Evolutionary conservation across 64 coral and sea anemone species (phyloP).

Genomic region (Montipora capricornis): DNA sequence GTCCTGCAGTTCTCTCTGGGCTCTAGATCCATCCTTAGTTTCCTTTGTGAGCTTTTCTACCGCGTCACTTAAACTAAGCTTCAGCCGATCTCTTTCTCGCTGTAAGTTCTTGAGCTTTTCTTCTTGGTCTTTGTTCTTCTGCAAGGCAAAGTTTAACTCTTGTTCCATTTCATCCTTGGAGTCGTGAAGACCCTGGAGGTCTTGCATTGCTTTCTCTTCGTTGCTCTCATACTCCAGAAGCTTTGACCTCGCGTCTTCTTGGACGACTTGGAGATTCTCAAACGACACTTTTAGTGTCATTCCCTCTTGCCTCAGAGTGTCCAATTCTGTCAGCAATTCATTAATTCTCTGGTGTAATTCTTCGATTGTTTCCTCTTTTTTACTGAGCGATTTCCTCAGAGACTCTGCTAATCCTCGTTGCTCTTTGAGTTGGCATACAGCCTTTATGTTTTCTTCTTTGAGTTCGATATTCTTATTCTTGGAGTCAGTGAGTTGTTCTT

Average conservation of each 20-base stretch:
- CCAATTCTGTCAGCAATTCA: slow-evolving; percentile 78
- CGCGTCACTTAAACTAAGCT: slow-evolving; percentile 46
- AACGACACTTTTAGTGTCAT: slow-evolving; percentile 69
- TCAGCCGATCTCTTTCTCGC: slow-evolving; percentile 71
- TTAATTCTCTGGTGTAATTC: slow-evolving; percentile 56
- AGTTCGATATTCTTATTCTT: slow-evolving; percentile 68
- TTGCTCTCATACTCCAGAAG: slow-evolving; percentile 46
- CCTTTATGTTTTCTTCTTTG: slow-evolving; percentile 78
- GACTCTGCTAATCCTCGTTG: slow-evolving; percentile 81
- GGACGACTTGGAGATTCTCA: slow-evolving; percentile 48
- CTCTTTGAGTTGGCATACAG: slow-evolving; percentile 70
- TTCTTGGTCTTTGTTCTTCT: slow-evolving; percentile 42
- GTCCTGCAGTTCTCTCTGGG: slow-evolving; percentile 46
- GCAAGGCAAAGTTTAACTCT: slow-evolving; percentile 34
- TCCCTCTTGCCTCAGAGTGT: slow-evolving; percentile 71
- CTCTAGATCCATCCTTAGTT: slow-evolving; percentile 44
- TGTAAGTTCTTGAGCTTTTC: slow-evolving; percentile 58
- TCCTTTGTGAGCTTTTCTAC: slow-evolving; percentile 41
- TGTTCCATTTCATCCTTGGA: slow-evolving; percentile 72
- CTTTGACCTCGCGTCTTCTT: slow-evolving; percentile 62
- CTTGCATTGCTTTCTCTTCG: slow-evolving; percentile 37
- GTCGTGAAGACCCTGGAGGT: slow-evolving; percentile 52
- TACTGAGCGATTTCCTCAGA: slow-evolving; percentile 64
- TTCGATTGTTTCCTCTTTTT: slow-evolving; percentile 80
- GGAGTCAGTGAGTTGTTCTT: slow-evolving; percentile 60